Evolutionary conservation across 2,888 invertebrate genomes (phyloP), one percentile per base, ranked within the genome.

Genomic region (Panopea generosa): DNA sequence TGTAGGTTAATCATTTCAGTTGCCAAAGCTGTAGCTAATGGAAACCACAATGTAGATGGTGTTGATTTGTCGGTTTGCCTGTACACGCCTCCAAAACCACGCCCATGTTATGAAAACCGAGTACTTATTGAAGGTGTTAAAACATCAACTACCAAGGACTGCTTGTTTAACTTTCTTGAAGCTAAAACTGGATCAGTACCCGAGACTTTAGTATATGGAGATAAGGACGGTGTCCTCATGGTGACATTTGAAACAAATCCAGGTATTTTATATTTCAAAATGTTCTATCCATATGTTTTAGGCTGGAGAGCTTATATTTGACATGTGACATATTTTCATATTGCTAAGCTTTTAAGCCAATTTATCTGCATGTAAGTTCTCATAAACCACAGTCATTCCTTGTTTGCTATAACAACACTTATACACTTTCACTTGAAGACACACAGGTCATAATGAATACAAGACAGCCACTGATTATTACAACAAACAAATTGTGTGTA

Each of bases 71-170:
- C 26, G 16, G 66, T 62, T 22, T 49, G 50, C 4, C 29, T 76
- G 11, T 61, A 61, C 26, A 22, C 27, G 14, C 76, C 75, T 4
- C 75, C 69, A 9, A 49, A 59, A 45, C 75, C 76, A 7, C 49
- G 56, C 9, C 76, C 70, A 16, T 33, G 38, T 43, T 76, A 76
- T 24, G 38, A 47, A 18, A 40, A 77, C 43, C 67, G 68, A 43
- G 14, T 77, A 11, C 50, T 77, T 4, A 61, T 77, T 29, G 69
- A 66, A 59, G 66, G 77, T 16, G 49, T 68, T 2, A 65, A 61
- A 11, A 11, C 45, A 18, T 61, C 59, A 16, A 69, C 60, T 43
- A 61, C 69, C 14, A 50, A 55, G 14, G 69, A 69, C 18, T 50
- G 63, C 6, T 33, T 73, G 20, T 55, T 65, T 20, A 72, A 69